phyloP scores from a whole-genome alignment of 2,113 vertebrate species.

The Macrotis lagotis region DNA sequence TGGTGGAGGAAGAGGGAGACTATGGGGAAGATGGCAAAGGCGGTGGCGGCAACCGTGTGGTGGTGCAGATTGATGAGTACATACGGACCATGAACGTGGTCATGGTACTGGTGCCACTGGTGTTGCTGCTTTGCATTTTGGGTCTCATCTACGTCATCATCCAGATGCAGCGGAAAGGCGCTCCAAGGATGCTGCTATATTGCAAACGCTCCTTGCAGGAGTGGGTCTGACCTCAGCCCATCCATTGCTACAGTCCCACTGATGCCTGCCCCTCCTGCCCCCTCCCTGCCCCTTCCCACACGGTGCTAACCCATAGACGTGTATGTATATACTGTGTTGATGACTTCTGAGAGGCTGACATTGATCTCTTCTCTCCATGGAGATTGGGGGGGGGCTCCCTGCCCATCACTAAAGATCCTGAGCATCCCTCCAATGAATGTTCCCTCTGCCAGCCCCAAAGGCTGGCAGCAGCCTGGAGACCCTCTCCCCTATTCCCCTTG shows the following conservation, averaged over 20 bases:
- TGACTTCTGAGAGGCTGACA: neutral
- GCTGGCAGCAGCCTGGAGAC: neutral
- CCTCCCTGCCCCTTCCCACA: conserved; percentile 71
- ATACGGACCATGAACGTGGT: conserved; percentile 92
- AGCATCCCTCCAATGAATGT: neutral
- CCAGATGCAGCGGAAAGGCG: conserved; percentile 96
- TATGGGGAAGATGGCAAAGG: conserved; percentile 21
- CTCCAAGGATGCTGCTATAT: conserved; percentile 92
- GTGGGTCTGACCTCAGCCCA: conserved; percentile 91
- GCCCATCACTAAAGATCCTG: neutral
- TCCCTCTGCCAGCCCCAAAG: neutral
- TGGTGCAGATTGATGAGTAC: conserved; percentile 94
- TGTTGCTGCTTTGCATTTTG: conserved; percentile 94
- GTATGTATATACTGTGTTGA: conserved; percentile 50
- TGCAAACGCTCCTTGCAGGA: conserved; percentile 98
- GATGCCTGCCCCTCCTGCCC: neutral
- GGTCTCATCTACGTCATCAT: conserved; percentile 93
- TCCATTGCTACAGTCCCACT: conserved; percentile 57
- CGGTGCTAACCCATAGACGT: conserved; percentile 86
- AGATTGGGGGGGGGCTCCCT: conserved; percentile 66
- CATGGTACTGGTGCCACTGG: conserved; percentile 92
- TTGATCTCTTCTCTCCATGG: conserved; percentile 31
- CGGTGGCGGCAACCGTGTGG: conserved; percentile 91
- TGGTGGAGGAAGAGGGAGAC: conserved; percentile 52
- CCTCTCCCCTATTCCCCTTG: neutral